Evolutionary conservation across 2,113 vertebrate genomes (phyloP).

Genomic region (Ceuthmochares aereus): DNA sequence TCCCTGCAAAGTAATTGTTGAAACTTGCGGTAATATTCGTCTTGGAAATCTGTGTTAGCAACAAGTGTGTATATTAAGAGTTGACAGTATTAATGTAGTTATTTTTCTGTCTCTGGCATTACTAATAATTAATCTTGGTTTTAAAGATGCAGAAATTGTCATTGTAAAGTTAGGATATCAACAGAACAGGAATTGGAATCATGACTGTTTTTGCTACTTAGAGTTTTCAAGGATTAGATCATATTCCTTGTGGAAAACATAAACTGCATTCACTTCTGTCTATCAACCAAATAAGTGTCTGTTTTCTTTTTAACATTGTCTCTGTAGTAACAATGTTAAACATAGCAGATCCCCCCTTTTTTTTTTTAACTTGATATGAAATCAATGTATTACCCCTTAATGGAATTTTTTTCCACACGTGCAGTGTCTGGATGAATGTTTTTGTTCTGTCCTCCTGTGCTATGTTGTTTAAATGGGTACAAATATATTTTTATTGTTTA

Average conservation of each 20-base stretch:
- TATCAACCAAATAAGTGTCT: neutral
- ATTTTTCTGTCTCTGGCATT: neutral
- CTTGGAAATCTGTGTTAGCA: neutral
- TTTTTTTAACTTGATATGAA: too few relatives aligned
- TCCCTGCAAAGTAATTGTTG: neutral
- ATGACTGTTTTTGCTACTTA: neutral
- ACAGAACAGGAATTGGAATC: neutral
- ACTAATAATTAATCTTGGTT: neutral
- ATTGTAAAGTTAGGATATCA: neutral
- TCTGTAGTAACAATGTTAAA: neutral
- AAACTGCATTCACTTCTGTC: neutral
- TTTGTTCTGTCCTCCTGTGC: neutral
- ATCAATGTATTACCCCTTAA: neutral
- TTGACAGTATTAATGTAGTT: neutral
- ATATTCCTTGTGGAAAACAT: neutral
- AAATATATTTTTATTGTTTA: constrained; percentile 57
- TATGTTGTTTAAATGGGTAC: neutral
- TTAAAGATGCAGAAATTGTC: neutral
- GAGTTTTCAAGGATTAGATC: neutral
- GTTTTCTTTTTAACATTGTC: neutral
- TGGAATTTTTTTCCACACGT: neutral
- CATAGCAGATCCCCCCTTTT: too few relatives aligned
- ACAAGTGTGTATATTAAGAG: neutral
- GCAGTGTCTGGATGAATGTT: neutral
- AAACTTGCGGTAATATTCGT: neutral